Conservation (phyloP, 2,113 vertebrate species). For the Anser cygnoides region DNA sequence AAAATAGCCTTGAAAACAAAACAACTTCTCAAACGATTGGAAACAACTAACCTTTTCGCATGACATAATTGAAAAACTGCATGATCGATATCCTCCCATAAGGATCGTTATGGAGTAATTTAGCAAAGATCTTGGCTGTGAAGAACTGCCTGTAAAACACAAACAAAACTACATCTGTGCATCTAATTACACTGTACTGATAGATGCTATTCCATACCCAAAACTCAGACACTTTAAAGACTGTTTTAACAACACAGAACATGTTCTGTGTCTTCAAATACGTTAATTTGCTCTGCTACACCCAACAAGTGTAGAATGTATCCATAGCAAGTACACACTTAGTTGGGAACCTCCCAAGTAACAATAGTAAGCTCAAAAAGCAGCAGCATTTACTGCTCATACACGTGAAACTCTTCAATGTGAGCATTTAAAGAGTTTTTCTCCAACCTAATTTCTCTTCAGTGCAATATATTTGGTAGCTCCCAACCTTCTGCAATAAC, state of each 20-base stretch:
- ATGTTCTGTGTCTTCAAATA: not conserved
- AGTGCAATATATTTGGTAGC: not conserved
- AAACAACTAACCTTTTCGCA: conserved; percentile 91
- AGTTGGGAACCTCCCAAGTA: not conserved
- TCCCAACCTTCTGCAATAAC: not conserved
- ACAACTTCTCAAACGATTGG: not conserved
- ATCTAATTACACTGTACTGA: not conserved
- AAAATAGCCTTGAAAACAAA: not conserved
- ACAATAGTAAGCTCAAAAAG: not conserved
- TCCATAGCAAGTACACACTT: not conserved
- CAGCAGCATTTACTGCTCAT: not conserved
- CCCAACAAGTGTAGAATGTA: not conserved
- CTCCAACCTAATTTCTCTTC: not conserved
- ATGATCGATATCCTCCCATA: conserved; percentile 98
- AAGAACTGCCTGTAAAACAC: conserved; percentile 88
- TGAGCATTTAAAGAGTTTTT: not conserved
- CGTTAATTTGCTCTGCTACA: not conserved
- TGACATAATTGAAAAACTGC: conserved; percentile 99
- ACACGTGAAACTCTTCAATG: not conserved
- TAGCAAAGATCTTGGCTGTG: conserved; percentile 93
- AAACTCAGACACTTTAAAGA: not conserved
- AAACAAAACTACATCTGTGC: not conserved
- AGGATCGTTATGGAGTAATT: conserved; percentile 92
- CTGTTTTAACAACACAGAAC: not conserved
- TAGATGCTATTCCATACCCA: not conserved